Conservation (phyloP, 35 echinoderm and acorn worm species). For the Heliocidaris erythrogramma region DNA sequence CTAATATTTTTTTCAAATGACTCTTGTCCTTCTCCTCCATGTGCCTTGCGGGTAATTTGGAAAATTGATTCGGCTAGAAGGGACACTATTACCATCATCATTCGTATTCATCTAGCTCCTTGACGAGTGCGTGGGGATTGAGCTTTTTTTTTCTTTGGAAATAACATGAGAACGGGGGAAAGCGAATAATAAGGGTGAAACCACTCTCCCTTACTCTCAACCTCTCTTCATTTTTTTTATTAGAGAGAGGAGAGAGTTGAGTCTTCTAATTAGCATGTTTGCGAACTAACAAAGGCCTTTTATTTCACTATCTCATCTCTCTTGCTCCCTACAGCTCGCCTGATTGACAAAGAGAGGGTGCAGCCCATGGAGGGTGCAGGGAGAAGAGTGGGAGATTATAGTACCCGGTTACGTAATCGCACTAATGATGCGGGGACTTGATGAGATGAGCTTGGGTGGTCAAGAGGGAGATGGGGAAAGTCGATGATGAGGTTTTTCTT, state of each 20-base stretch:
- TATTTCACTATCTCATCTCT: not conserved
- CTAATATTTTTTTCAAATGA: not conserved
- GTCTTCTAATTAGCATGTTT: not conserved
- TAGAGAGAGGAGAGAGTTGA: not conserved
- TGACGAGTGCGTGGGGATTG: not conserved
- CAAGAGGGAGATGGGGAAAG: not conserved
- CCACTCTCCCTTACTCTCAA: not conserved
- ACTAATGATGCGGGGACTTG: constrained; percentile 26
- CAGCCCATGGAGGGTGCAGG: not conserved
- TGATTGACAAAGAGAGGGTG: not conserved
- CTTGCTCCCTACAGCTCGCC: not conserved
- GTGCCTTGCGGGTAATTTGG: not conserved
- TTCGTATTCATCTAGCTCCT: not conserved
- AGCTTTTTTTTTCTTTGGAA: not conserved
- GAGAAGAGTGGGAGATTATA: constrained; percentile 9
- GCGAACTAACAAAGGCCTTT: not conserved
- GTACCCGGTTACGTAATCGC: constrained; percentile 26
- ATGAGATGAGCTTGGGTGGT: constrained; percentile 10
- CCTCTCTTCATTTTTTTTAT: not conserved
- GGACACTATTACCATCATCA: not conserved
- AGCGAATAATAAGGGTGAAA: not conserved
- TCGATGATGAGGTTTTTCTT: not conserved
- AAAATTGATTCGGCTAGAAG: not conserved
- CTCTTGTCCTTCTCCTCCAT: not conserved
- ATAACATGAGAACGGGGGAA: not conserved